Percentiles rank a stretch among this genome's conserved stretches.
Conservation (phyloP, 1,140 invertebrate genomes). For the Drosophila tsacasi region DNA sequence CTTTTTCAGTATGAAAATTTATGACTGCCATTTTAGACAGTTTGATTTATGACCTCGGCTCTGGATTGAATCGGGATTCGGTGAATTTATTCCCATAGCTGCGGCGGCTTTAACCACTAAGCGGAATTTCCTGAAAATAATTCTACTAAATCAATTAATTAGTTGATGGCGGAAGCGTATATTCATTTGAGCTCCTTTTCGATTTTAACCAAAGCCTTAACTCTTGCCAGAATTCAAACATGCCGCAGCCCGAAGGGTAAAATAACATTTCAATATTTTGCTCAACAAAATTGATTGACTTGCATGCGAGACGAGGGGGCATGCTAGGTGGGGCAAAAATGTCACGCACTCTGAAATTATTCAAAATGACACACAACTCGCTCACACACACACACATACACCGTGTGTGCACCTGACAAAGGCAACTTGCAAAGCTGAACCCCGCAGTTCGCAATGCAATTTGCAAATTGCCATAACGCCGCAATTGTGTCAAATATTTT, state of each 20-base stretch:
- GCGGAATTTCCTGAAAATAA: constrained; percentile 21
- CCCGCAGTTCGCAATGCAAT: constrained; percentile 54
- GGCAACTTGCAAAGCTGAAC: constrained; percentile 13
- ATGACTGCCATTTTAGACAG: constrained; percentile 76
- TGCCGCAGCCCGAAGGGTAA: not conserved
- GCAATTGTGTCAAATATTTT: constrained; percentile 68
- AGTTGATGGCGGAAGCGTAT: constrained; percentile 1
- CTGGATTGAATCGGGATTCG: constrained; percentile 41
- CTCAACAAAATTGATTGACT: constrained; percentile 55
- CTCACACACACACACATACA: constrained; percentile 28
- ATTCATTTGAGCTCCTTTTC: not conserved
- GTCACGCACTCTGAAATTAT: constrained; percentile 63
- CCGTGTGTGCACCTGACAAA: constrained; percentile 49
- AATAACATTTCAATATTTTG: constrained; percentile 49
- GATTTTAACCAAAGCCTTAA: constrained; percentile 1
- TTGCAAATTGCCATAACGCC: constrained; percentile 66
- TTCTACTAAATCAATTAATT: constrained; percentile 34
- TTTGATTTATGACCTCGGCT: constrained; percentile 66
- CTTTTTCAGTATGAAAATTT: constrained; percentile 79
- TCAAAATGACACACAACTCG: constrained; percentile 49
- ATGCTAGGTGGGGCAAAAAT: constrained; percentile 34
- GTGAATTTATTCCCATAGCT: constrained; percentile 14
- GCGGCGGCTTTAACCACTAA: constrained; percentile 17
- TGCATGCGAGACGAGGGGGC: constrained; percentile 47
- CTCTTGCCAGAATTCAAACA: not conserved